Conservation (phyloP, 2,888 invertebrate genomes). For the Eucera pruinosa region DNA sequence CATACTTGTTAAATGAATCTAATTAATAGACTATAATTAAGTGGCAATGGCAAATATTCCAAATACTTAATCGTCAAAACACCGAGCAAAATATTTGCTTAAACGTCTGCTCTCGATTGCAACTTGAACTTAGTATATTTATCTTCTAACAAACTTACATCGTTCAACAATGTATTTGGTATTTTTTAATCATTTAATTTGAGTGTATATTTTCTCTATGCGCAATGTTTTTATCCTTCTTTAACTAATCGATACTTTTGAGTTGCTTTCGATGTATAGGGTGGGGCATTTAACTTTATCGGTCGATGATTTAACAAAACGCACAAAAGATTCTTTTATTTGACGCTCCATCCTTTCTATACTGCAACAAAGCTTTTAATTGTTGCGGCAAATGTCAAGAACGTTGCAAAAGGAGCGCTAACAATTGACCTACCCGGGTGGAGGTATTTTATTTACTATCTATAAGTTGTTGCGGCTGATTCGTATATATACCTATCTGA, state of each 20-base stretch:
- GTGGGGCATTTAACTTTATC: background rate
- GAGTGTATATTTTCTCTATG: background rate
- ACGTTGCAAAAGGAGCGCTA: background rate
- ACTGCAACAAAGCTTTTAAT: too few species aligned
- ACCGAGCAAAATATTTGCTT: background rate
- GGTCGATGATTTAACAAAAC: background rate
- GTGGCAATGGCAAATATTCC: background rate
- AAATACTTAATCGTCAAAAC: background rate
- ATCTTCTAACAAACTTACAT: background rate
- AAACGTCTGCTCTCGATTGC: too few species aligned
- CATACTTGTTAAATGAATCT: background rate
- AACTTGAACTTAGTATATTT: background rate
- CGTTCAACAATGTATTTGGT: background rate
- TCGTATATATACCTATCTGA: constrained; percentile 1
- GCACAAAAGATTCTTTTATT: too few species aligned
- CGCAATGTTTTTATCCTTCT: background rate
- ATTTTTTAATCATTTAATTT: background rate
- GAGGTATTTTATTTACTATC: constrained; percentile 16
- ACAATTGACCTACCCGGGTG: constrained; percentile 2
- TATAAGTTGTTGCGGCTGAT: constrained; percentile 47
- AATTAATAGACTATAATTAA: constrained; percentile 7
- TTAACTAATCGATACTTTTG: background rate
- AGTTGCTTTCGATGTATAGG: background rate
- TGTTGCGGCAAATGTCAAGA: background rate
- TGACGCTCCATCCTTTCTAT: too few species aligned